Conservation (phyloP, 2,888 invertebrate genomes). For the Meiosimyza platycephala region DNA sequence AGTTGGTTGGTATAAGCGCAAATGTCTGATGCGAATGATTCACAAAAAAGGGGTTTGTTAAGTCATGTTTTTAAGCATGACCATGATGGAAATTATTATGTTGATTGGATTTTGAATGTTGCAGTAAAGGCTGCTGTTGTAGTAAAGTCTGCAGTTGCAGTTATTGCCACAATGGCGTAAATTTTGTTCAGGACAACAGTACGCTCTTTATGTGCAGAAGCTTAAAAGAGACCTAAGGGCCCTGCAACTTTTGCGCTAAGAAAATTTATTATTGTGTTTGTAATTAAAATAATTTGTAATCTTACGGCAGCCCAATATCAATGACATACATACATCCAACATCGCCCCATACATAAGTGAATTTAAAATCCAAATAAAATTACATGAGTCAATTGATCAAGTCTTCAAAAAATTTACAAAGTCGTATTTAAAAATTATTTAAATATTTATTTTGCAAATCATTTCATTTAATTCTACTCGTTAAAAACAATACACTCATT, state of each 20-base stretch:
- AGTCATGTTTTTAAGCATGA: conserved; percentile 41
- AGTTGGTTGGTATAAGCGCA: background rate
- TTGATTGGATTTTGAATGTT: conserved; percentile 48
- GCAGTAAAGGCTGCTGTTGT: conserved; percentile 5
- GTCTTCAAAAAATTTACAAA: no score
- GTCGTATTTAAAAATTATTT: no score
- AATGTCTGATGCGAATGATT: background rate
- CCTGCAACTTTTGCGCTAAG: background rate
- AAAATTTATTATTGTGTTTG: conserved; percentile 43
- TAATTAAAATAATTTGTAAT: conserved; percentile 43
- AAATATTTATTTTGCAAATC: no score
- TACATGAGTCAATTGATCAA: no score
- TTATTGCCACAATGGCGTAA: background rate
- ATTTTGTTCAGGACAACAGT: background rate
- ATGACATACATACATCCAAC: no score
- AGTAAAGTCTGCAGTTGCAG: background rate
- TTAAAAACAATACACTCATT: no score
- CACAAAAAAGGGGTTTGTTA: conserved; percentile 20
- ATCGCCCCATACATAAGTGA: no score
- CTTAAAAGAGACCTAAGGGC: background rate
- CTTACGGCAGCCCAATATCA: no score
- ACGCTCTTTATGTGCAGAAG: background rate
- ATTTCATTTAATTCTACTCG: no score
- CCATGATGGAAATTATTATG: conserved; percentile 50
- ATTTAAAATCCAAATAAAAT: no score